Percentiles rank a stretch among this genome's conserved stretches.
phyloP scores from a whole-genome alignment of 2,888 invertebrate genomes.

The Plebejus anna region DNA sequence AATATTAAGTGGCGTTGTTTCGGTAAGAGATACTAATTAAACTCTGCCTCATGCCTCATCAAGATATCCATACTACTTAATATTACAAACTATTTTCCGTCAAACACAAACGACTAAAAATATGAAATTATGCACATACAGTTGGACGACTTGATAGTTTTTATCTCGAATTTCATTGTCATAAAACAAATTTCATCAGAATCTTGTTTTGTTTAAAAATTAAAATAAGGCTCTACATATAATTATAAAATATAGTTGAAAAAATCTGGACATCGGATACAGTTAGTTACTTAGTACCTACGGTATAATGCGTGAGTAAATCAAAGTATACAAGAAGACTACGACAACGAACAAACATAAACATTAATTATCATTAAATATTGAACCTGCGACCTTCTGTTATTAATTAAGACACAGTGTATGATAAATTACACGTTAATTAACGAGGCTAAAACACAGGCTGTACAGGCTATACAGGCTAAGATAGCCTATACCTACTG shows the following conservation, averaged over 20 bases:
- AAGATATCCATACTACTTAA: too few species aligned
- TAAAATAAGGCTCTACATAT: too few species aligned
- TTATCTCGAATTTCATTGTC: not conserved
- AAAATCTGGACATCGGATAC: not conserved
- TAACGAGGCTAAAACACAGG: not conserved
- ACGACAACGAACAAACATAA: not conserved
- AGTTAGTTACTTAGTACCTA: not conserved
- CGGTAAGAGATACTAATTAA: conserved; percentile 13
- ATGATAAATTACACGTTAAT: conserved; percentile 8
- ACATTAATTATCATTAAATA: not conserved
- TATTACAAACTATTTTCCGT: too few species aligned
- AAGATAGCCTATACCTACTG: too few species aligned
- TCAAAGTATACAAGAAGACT: not conserved
- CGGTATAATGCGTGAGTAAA: not conserved
- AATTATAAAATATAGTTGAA: not conserved
- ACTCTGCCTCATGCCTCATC: not conserved
- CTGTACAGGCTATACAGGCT: not conserved
- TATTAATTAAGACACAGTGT: conserved; percentile 2
- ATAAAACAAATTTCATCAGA: too few species aligned
- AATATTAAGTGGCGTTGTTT: conserved; percentile 52
- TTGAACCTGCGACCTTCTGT: not conserved
- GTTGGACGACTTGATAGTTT: not conserved
- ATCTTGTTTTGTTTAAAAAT: too few species aligned
- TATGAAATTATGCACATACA: too few species aligned
- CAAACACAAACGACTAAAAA: too few species aligned